Evolutionary conservation across 1,140 invertebrate genomes (phyloP), one percentile per base, ranked within the genome.

Genomic region (Schlechtendalia chinensis): DNA sequence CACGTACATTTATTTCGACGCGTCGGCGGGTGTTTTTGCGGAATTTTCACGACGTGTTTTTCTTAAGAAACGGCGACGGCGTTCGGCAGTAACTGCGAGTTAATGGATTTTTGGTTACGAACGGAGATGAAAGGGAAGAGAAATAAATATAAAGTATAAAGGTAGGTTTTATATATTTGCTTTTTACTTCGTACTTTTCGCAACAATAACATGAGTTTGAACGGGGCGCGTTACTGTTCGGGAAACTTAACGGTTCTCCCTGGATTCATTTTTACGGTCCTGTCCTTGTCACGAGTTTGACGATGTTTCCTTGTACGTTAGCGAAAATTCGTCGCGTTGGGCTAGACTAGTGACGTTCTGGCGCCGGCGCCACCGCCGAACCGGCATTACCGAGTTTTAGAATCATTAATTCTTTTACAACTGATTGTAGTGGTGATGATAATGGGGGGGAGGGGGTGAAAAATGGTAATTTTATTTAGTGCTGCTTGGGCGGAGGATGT

Each of bases 121-220:
- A 4, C 22, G 12, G 45, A 17, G 17, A 22, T 1, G 47, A 50
- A 5, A 17, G 19, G 19, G 50, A 11, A 19, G 29, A 39, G 29
- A 22, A 77, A 77, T 39, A 58, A 75, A 32, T 58, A 77, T 58
- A 69, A 69, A 69, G 65, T 69, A 69, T 24, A 45, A 32, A 58
- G 32, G 74, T 59, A 19, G 32, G 54, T 65, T 3, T 27, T 69
- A 45, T 77, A 59, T 59, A 59, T 77, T 77, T 39, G 22, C 59
- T 77, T 75, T 77, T 59, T 39, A 24, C 32, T n/a, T 19, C n/a
- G 5, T 39, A 11, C 72, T 75, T 59, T 75, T 27, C n/a, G n/a
- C 74, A 56, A 77, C 74, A 77, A 59, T 61, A 77, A 77, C 32
- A 77, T n/a, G 54, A 61, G 74, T 77, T 77, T 77, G 59, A 77